Base-by-base conservation (phyloP, 2,888 invertebrate genomes). In the Ectemnius lituratus region DNA sequence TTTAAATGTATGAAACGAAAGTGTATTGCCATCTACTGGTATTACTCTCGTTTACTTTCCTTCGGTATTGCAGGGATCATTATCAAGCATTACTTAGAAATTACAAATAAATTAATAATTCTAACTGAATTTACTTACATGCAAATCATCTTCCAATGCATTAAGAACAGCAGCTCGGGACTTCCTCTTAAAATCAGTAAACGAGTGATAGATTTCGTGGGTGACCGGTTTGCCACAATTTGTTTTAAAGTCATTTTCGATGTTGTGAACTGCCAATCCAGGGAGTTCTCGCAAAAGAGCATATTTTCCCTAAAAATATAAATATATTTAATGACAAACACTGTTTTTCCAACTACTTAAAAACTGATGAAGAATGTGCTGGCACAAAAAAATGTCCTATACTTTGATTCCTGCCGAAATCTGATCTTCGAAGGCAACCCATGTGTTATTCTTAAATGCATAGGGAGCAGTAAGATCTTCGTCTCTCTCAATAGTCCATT, bases 401-500 rank as follows among this genome's bases (percentile, higher is more conserved):
- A 92, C 93, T 92, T 96, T 96, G 80, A 96, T 95, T 84, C 94
- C 94, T 18, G 94, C 93, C 61, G 95, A 95, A 18, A 94, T 94
- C 0, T 93, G 91, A 87, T 96, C 96, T 85, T 96, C 96, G 86
- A 95, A 96, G 4, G 95, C 94, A 64, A 96, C 93, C 96, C 96
- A 96, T 16, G 94, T 93, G 62, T 92, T 92, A 86, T 94, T 93
- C 86, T 94, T 94, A 88, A 95, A 96, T 84, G 95, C 95, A 86
- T 95, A 95, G 81, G 95, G 95, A 72, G 94, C 95, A 0, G 96
- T 95, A 76, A 95, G 91, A 90, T 96, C 96, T 87, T 95, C 95
- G 82, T 96, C 96, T 70, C 96, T 92, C 87, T 96, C 95, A 75
- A 95, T 88, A 0, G 94, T 95, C 96, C 96, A 96, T 80, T 93